Percentiles rank a stretch among this genome's conserved stretches.
These are phyloP conservation scores for Drosophila subobscura DNA, from an alignment of 1,140 invertebrate species.

Conservation along the genomic window DNA sequence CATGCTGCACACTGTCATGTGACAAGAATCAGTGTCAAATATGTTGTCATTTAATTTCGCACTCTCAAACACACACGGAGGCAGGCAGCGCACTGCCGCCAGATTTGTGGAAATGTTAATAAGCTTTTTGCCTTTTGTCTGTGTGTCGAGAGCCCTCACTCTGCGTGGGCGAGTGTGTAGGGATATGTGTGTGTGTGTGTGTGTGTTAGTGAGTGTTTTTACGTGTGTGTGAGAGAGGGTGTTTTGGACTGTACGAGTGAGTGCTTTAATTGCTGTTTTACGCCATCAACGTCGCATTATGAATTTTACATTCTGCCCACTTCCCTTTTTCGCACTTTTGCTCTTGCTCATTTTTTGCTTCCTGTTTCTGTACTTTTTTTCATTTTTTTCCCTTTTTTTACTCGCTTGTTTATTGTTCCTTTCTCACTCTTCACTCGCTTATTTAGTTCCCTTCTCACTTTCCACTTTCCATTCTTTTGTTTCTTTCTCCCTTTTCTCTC, in stretches of 20 bases:
- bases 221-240: background rate
- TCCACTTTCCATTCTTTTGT: too few relatives aligned
- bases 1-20: conserved; percentile 66
- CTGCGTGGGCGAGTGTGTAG: background rate
- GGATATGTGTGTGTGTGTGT: background rate
- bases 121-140: conserved; percentile 63
- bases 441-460: too few relatives aligned
- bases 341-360: conserved; percentile 8
- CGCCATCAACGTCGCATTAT: conserved; percentile 62
- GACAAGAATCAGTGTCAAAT: conserved; percentile 82
- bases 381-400: background rate
- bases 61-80: conserved; percentile 50
- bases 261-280: conserved; percentile 71
- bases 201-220: too few relatives aligned
- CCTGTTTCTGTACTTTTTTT: background rate
- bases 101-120: conserved; percentile 79
- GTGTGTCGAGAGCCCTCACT: conserved; percentile 24
- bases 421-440: too few relatives aligned
- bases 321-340: conserved; percentile 43
- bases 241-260: conserved; percentile 7
- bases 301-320: conserved; percentile 60
- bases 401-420: background rate
- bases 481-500: conserved; percentile 1
- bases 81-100: conserved; percentile 18
- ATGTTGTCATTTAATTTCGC: conserved; percentile 82